These are phyloP conservation scores for Pseudorhiza aurosa DNA, from an alignment of 30 jellyfish, hydroid and myxozoan genomes.

Conservation along the genomic window DNA sequence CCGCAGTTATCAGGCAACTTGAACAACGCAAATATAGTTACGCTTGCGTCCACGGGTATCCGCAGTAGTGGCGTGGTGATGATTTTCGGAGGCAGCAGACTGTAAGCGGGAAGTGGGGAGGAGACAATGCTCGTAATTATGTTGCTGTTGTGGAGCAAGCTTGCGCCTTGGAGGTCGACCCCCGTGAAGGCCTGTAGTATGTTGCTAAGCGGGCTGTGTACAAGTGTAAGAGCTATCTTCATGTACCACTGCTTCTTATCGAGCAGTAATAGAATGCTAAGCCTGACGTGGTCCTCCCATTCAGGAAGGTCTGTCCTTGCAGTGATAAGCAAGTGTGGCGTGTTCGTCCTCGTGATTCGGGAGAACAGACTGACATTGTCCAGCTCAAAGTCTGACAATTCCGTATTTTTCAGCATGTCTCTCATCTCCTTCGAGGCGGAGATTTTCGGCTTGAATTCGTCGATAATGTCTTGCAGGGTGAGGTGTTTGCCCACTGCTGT, in stretches of 20 bases:
- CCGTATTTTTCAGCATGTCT: constrained; percentile 93
- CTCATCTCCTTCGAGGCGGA: constrained; percentile 71
- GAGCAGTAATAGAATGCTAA: constrained; percentile 74
- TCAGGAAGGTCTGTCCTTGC: constrained; percentile 90
- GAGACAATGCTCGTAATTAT: constrained; percentile 88
- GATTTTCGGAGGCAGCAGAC: constrained; percentile 91
- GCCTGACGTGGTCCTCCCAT: constrained; percentile 85
- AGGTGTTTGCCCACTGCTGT: constrained; percentile 81
- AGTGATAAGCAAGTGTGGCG: constrained; percentile 90
- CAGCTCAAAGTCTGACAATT: constrained; percentile 65
- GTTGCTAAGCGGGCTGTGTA: constrained; percentile 91
- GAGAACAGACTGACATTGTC: constrained; percentile 84
- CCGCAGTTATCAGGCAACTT: constrained; percentile 98
- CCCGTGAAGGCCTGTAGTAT: constrained; percentile 97
- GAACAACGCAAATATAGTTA: constrained; percentile 78
- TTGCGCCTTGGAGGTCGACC: constrained; percentile 65
- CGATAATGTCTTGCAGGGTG: constrained; percentile 74
- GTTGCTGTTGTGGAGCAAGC: constrained; percentile 88
- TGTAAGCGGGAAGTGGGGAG: constrained; percentile 85
- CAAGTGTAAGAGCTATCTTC: constrained; percentile 84
- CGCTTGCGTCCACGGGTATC: constrained; percentile 84
- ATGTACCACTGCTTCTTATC: constrained; percentile 80
- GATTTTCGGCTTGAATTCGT: constrained; percentile 86
- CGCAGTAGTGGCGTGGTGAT: constrained; percentile 96
- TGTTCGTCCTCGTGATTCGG: constrained; percentile 80